Conservation (phyloP, 1,140 invertebrate genomes). For the Neodiprion virginianus region DNA sequence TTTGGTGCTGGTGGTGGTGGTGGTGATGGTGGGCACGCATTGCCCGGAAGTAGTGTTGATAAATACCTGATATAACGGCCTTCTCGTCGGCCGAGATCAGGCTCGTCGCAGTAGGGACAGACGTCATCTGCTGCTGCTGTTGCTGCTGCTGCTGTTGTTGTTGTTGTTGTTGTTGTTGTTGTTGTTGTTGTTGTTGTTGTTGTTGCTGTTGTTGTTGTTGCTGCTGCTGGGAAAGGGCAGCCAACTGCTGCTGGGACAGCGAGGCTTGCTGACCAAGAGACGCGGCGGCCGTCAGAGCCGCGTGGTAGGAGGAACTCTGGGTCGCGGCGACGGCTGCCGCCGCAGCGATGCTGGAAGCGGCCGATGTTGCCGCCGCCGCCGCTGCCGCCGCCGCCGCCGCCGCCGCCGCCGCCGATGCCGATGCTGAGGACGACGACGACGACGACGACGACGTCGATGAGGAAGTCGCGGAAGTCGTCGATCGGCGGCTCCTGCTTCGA, state of each 20-base stretch:
- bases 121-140: slow-evolving; percentile 15
- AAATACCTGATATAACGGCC: slow-evolving; percentile 52
- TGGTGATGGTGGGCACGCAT: slow-evolving; percentile 44
- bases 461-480: background rate
- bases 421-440: slow-evolving; percentile 19
- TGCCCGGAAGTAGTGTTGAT: slow-evolving; percentile 46
- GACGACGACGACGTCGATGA: background rate
- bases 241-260: slow-evolving; percentile 41
- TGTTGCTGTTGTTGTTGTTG: slow-evolving; percentile 27
- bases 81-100: slow-evolving; percentile 43
- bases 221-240: slow-evolving; percentile 32
- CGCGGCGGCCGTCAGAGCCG: slow-evolving; percentile 35
- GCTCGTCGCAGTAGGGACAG: slow-evolving; percentile 20
- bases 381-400: slow-evolving; percentile 40
- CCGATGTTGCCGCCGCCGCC: slow-evolving; percentile 22
- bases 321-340: slow-evolving; percentile 26
- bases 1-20: slow-evolving; percentile 33
- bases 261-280: slow-evolving; percentile 32
- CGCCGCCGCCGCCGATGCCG: background rate
- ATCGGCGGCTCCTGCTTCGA: slow-evolving; percentile 32
- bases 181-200: slow-evolving; percentile 41
- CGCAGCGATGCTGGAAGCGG: slow-evolving; percentile 18
- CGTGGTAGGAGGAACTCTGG: slow-evolving; percentile 29
- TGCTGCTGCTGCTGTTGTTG: slow-evolving; percentile 43
- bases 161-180: slow-evolving; percentile 37